A percentile compares a stretch with the other conserved stretches of the same genome.
phyloP scores from a whole-genome alignment of 2,113 vertebrate genomes.

The Octodon degus region DNA sequence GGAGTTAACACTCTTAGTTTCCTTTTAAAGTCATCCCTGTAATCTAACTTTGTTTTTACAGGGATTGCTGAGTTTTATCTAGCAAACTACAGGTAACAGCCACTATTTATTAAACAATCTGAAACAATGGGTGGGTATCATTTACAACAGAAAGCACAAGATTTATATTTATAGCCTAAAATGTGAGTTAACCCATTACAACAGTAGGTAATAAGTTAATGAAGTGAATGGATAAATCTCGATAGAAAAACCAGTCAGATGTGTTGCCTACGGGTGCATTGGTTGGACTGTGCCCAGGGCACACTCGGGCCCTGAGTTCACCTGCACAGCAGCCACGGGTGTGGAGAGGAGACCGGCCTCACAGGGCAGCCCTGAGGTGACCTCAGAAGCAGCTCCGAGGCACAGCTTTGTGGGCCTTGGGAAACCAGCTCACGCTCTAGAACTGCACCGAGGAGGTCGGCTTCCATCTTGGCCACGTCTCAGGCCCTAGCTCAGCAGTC shows the following conservation, averaged over 20 bases:
- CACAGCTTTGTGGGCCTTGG: neutral
- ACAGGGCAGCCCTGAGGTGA: neutral
- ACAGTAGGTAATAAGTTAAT: neutral
- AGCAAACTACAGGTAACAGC: too few species aligned
- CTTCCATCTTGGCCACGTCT: neutral
- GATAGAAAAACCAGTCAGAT: neutral
- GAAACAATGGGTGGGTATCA: too few species aligned
- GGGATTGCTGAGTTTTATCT: too few species aligned
- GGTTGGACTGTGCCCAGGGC: neutral
- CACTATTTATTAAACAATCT: too few species aligned
- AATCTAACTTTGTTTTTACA: too few species aligned
- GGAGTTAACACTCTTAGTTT: too few species aligned
- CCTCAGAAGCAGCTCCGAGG: too few species aligned
- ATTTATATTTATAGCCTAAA: too few species aligned
- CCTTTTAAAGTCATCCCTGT: too few species aligned
- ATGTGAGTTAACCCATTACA: too few species aligned
- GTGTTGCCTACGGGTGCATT: neutral
- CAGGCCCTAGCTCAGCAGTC: neutral
- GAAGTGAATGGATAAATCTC: neutral
- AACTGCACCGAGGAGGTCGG: neutral
- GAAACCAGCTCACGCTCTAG: neutral
- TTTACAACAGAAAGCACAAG: too few species aligned
- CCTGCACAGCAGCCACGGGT: neutral
- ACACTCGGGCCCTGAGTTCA: neutral
- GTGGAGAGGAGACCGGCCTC: too few species aligned